These are phyloP conservation scores for Zapornia atra DNA, from an alignment of 2,113 vertebrate species.

Conservation along the genomic window DNA sequence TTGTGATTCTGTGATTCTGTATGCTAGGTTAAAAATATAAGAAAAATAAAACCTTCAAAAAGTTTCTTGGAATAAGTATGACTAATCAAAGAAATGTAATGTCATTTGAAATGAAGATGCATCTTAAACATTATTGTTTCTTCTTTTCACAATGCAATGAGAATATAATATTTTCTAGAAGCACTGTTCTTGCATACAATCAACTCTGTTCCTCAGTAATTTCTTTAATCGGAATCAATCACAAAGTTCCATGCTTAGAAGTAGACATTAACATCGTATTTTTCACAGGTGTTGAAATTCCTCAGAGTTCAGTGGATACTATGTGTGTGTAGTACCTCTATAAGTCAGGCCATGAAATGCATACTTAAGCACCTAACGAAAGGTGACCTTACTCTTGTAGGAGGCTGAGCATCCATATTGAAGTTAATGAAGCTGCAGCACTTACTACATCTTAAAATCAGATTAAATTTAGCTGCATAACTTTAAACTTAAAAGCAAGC, in stretches of 20 bases:
- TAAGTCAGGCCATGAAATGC: background rate
- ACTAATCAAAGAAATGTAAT: background rate
- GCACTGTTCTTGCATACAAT: background rate
- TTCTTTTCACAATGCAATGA: background rate
- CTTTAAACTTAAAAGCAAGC: background rate
- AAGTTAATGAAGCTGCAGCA: slow-evolving; percentile 21
- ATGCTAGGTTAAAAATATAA: background rate
- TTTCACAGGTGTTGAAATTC: background rate
- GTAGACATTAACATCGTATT: background rate
- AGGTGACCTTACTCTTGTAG: background rate
- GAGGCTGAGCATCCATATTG: background rate
- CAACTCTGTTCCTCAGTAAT: background rate
- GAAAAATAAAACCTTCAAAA: background rate
- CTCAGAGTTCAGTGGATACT: background rate
- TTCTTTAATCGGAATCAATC: background rate
- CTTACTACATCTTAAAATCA: background rate
- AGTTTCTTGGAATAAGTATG: background rate
- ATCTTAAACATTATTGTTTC: background rate
- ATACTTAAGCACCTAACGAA: background rate
- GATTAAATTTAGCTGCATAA: background rate
- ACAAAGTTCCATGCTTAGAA: background rate
- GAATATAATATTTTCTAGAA: background rate
- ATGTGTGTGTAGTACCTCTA: background rate
- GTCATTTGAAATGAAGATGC: background rate
- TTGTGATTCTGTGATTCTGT: background rate